Evolutionary conservation across 2,888 invertebrate genomes (phyloP).

Genomic region (Noctua comes): DNA sequence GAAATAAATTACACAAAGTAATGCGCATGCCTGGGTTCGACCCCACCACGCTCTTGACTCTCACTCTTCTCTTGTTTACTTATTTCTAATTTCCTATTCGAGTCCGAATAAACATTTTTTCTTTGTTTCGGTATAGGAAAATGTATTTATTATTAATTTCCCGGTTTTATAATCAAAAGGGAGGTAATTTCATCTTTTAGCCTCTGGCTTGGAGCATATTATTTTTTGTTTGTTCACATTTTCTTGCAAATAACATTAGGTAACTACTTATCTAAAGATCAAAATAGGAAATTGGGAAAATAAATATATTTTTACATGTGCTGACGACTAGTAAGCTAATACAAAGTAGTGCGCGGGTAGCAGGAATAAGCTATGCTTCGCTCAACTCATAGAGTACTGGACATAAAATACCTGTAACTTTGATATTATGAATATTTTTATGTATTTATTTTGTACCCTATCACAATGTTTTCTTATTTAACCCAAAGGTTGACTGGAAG

Average conservation of each 20-base stretch:
- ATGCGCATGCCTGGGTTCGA: no score
- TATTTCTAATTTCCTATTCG: slow-evolving; percentile 1
- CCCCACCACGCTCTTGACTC: no score
- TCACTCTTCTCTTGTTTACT: background rate
- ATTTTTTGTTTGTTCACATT: background rate
- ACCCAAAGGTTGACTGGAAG: no score
- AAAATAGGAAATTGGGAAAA: background rate
- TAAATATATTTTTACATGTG: background rate
- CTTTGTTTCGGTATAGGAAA: background rate
- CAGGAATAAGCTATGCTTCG: background rate
- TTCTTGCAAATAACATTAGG: background rate
- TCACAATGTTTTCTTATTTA: no score
- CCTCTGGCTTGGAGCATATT: background rate
- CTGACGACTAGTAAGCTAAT: background rate
- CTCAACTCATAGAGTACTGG: background rate
- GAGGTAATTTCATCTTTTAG: background rate
- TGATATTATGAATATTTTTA: no score
- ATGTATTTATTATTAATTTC: background rate
- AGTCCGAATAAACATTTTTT: background rate
- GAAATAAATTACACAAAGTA: no score
- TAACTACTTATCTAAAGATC: background rate
- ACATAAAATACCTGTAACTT: background rate
- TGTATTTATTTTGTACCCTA: no score
- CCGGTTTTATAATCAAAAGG: background rate
- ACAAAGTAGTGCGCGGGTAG: background rate